Percentiles rank a stretch among this genome's conserved stretches.
These are phyloP conservation scores for Cacatua alba DNA, from an alignment of 2,113 vertebrate species.

Conservation along the genomic window DNA sequence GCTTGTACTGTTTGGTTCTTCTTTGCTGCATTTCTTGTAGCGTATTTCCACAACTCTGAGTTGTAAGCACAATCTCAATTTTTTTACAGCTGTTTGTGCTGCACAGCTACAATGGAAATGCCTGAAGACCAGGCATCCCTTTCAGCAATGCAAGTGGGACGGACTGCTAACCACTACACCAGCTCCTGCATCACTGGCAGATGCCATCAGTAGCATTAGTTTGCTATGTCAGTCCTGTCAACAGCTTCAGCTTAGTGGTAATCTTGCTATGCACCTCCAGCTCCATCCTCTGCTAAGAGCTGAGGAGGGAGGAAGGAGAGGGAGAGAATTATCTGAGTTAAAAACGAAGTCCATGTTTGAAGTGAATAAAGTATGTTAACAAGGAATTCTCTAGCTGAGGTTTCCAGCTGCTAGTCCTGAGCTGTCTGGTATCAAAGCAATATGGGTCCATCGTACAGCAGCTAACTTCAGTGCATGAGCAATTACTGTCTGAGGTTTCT, in stretches of 20 bases:
- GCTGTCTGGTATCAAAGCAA: constrained; percentile 34
- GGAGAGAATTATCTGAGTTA: neutral
- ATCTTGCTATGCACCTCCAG: neutral
- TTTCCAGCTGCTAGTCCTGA: constrained; percentile 56
- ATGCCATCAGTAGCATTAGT: neutral
- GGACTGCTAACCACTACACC: neutral
- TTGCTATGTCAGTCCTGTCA: neutral
- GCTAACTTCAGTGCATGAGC: constrained; percentile 29
- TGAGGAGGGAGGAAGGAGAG: neutral
- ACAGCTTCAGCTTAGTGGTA: neutral
- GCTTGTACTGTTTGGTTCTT: neutral
- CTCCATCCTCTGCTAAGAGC: neutral
- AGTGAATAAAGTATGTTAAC: constrained; percentile 18
- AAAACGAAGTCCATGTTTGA: constrained; percentile 15
- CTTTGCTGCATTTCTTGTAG: neutral
- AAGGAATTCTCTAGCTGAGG: constrained; percentile 10
- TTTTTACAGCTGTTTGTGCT: neutral
- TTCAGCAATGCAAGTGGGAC: neutral
- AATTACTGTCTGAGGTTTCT: constrained; percentile 38
- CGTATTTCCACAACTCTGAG: neutral
- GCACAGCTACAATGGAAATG: neutral
- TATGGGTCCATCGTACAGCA: neutral
- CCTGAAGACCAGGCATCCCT: neutral
- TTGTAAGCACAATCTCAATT: neutral
- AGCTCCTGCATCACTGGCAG: neutral